These are phyloP conservation scores for Phyllotreta striolata DNA, from an alignment of 2,888 invertebrate genomes.

Conservation along the genomic window DNA sequence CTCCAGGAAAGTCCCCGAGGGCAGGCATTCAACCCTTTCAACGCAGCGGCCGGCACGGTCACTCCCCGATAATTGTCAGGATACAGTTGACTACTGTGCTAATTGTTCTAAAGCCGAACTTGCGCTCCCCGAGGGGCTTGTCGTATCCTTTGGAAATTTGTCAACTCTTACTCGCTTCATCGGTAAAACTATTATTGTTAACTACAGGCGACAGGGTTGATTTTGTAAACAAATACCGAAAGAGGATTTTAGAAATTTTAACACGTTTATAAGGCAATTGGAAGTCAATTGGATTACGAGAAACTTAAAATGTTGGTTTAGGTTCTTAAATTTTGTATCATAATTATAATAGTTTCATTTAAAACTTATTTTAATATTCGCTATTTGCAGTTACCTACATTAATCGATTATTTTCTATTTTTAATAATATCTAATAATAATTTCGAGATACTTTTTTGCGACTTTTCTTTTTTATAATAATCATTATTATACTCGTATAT, in stretches of 20 bases:
- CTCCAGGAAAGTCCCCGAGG: conserved; percentile 40
- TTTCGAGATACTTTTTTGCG: too few relatives aligned
- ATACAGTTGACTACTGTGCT: conserved; percentile 54
- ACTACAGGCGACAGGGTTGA: neutral
- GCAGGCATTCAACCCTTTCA: conserved; percentile 49
- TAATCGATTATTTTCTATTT: too few relatives aligned
- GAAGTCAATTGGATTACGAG: too few relatives aligned
- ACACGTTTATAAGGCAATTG: too few relatives aligned
- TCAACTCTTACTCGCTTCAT: conserved; percentile 49
- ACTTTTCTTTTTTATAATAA: too few relatives aligned
- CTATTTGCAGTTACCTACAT: too few relatives aligned
- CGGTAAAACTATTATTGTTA: conserved; percentile 22
- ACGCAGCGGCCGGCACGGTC: conserved; percentile 51
- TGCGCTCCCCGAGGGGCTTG: conserved; percentile 44
- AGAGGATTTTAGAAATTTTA: neutral
- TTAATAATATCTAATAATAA: too few relatives aligned
- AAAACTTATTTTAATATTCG: too few relatives aligned
- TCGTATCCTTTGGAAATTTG: conserved; percentile 51
- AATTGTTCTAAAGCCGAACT: conserved; percentile 54
- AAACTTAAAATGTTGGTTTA: too few relatives aligned
- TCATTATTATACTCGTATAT: too few relatives aligned
- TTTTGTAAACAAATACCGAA: neutral
- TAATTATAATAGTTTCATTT: too few relatives aligned
- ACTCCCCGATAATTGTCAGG: conserved; percentile 56
- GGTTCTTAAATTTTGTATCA: too few relatives aligned